Evolutionary conservation across 2,888 invertebrate species (phyloP).

Genomic region (Eugnorisma glareosa): DNA sequence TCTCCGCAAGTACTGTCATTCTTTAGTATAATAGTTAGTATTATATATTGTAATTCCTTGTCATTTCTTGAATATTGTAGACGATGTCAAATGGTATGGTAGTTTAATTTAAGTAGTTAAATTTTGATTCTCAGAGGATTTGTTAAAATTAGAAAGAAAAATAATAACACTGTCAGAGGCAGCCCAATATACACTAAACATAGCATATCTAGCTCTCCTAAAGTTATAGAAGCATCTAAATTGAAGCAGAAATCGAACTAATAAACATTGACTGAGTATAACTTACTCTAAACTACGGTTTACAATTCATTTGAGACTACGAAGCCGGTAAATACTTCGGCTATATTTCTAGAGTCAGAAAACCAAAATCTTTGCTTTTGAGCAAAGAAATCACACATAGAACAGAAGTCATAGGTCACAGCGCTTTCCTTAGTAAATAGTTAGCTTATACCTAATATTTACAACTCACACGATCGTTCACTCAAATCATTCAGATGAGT

Average conservation of each 20-base stretch:
- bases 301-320: constrained; percentile 55
- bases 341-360: constrained; percentile 40
- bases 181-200: constrained; percentile 64
- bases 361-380: constrained; percentile 76
- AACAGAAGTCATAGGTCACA: constrained; percentile 83
- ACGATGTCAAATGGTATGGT: not conserved
- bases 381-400: constrained; percentile 81
- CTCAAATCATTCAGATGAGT: constrained; percentile 79
- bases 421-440: constrained; percentile 81
- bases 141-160: not conserved
- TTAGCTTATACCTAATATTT: constrained; percentile 81
- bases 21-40: not conserved
- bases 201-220: constrained; percentile 78
- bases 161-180: constrained; percentile 15
- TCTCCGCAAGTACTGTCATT: not conserved
- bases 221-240: constrained; percentile 68
- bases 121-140: not conserved
- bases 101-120: not conserved
- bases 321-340: constrained; percentile 54
- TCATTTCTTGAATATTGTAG: not conserved
- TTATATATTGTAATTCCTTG: not conserved
- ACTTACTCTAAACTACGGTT: constrained; percentile 62
- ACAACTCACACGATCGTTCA: constrained; percentile 80
- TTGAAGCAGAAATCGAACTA: constrained; percentile 60
- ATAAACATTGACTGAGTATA: constrained; percentile 49